Base-by-base conservation (phyloP, 30 jellyfish, hydroid and myxozoan genomes). In the Hydra vulgaris region DNA sequence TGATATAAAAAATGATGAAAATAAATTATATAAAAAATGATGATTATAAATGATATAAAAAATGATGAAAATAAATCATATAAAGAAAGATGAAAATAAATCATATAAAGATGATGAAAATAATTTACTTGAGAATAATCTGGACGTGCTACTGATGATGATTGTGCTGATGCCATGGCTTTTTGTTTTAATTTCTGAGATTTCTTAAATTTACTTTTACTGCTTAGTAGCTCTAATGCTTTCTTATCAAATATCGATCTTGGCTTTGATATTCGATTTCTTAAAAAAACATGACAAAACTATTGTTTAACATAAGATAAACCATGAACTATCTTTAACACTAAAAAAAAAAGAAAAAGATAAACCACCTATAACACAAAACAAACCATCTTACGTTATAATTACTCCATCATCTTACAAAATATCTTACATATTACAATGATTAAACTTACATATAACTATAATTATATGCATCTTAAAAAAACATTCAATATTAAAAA, bases 161-260 rank as follows among this genome's bases (percentile, higher is more conserved):
- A 79, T 55, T 83, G 99, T 73, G 79, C 40, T 4, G 93, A 81
- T 8, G 95, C 82, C 90, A 83, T 74, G 54, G 93, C 95, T 66
- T 94, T 94, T 54, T 94, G 99, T 83, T 94, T 94, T 85, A 94
- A 61, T 72, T 94, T 94, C 72, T 80, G 87, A 7, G 96, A 79
- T 75, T 94, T 94, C 95, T 94, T 94, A 79, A 94, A 73, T 79
- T 94, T 94, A 22, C 94, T 95, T 66, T 87, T 81, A 93, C 86
- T 94, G 16, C 26, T 68, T 56, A 94, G 84, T 79, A 94, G 77
- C 78, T 94, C 99, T 68, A 94, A 74, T 22, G 99, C 99, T 79
- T 88, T 85, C 87, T 94, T 94, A 83, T 94, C 99, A 74, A 94
- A 94, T 18, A 94, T 84, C 18, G 96, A 94, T 74, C 88, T 94